These are phyloP conservation scores for Calameuta pallipes DNA, from an alignment of 2,888 invertebrate genomes.

Conservation along the genomic window DNA sequence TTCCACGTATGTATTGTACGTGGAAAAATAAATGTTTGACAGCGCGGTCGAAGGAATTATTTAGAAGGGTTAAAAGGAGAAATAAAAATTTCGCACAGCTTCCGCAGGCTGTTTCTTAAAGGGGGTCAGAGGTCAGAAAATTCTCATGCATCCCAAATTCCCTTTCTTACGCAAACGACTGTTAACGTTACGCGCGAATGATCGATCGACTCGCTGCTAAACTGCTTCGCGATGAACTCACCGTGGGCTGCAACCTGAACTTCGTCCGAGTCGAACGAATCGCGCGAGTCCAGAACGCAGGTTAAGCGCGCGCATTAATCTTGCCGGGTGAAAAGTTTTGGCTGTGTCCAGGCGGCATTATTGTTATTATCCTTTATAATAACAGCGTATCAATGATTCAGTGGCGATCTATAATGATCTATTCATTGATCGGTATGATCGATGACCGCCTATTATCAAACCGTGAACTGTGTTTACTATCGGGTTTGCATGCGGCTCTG, in stretches of 20 bases:
- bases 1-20: too few species aligned
- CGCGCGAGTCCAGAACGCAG: not conserved
- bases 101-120: too few species aligned
- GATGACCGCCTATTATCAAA: not conserved
- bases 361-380: not conserved
- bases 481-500: not conserved
- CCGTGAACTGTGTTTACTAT: not conserved
- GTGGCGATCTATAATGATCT: slow-evolving; percentile 6
- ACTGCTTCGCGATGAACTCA: not conserved
- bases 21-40: too few species aligned
- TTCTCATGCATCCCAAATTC: not conserved
- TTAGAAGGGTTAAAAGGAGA: too few species aligned
- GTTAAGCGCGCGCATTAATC: not conserved
- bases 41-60: too few species aligned
- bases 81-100: too few species aligned
- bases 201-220: not conserved
- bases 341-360: not conserved
- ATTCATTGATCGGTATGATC: not conserved
- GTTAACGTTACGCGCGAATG: not conserved
- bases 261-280: not conserved
- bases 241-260: not conserved
- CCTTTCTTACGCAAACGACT: not conserved
- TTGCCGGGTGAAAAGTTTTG: not conserved
- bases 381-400: not conserved
- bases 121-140: not conserved